Percentiles rank a stretch among this genome's conserved stretches.
Evolutionary conservation across 2,888 invertebrate genomes (phyloP).

Genomic region (Phlogophora meticulosa): DNA sequence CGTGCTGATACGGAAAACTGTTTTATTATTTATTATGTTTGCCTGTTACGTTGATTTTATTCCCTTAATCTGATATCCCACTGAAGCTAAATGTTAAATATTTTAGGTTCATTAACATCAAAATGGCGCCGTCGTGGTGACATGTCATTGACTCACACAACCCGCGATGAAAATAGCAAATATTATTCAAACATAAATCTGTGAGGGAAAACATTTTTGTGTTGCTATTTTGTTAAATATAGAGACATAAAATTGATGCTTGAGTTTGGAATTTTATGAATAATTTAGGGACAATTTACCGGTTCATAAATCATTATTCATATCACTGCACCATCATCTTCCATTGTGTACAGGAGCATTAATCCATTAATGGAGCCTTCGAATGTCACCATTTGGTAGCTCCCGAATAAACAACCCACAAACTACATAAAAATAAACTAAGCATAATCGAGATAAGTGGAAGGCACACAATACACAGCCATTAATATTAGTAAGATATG

Average conservation of each 20-base stretch:
- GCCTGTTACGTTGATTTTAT: constrained; percentile 29
- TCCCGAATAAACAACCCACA: constrained; percentile 19
- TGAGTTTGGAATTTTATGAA: constrained; percentile 24
- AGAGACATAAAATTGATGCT: constrained; percentile 1
- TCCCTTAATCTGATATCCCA: constrained; percentile 27
- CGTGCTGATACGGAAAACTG: constrained; percentile 6
- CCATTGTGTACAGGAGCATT: constrained; percentile 20
- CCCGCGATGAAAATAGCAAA: constrained; percentile 28
- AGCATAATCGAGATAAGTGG: constrained; percentile 34
- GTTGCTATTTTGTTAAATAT: constrained; percentile 26
- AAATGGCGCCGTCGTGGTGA: constrained; percentile 21
- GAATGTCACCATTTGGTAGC: constrained; percentile 29
- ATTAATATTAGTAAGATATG: constrained; percentile 33
- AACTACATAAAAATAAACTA: constrained; percentile 30
- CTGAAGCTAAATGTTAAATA: constrained; percentile 28
- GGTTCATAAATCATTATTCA: constrained; percentile 27
- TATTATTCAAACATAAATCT: constrained; percentile 42
- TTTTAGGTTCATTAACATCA: constrained; percentile 47
- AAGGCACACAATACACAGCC: constrained; percentile 26
- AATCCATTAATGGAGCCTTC: constrained; percentile 16
- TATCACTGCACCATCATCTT: constrained; percentile 20
- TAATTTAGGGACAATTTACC: constrained; percentile 30
- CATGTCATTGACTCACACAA: constrained; percentile 38
- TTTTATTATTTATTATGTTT: constrained; percentile 41
- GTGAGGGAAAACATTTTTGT: constrained; percentile 30